A percentile compares a stretch with the other conserved stretches of the same genome.
Evolutionary conservation across 2,113 vertebrate genomes (phyloP).

Genomic region (Panthera uncia): DNA sequence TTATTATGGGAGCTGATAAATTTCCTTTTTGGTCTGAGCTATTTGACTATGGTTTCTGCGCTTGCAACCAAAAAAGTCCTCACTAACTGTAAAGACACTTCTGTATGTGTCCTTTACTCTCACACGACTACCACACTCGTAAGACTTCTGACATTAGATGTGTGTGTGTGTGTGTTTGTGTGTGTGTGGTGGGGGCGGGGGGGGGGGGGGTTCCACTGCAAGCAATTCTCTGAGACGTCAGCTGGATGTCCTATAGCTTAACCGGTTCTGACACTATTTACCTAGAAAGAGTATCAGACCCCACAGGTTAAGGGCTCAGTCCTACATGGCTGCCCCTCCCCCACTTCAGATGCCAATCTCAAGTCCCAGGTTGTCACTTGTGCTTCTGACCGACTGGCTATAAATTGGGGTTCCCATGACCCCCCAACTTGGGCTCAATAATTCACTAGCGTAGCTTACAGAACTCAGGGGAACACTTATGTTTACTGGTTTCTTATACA

Average conservation of each 20-base stretch:
- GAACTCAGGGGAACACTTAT: neutral
- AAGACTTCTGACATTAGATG: neutral
- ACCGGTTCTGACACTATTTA: neutral
- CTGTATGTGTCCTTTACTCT: neutral
- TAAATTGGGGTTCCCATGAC: neutral
- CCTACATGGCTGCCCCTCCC: neutral
- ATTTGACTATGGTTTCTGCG: slow-evolving; percentile 11
- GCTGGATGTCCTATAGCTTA: neutral
- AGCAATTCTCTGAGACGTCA: neutral
- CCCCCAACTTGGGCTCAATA: neutral
- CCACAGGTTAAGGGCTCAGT: neutral
- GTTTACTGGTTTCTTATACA: neutral
- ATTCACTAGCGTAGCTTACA: neutral
- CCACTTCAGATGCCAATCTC: neutral
- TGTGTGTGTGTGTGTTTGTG: neutral
- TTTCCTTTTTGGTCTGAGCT: neutral
- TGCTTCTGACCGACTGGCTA: neutral
- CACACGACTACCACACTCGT: neutral
- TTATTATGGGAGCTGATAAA: neutral
- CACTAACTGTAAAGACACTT: neutral
- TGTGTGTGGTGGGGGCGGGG: neutral
- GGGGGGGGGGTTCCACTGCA: too few species aligned
- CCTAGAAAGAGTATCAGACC: neutral
- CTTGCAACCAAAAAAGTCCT: neutral
- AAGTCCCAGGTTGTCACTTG: neutral